Conservation (phyloP, 2,888 invertebrate species). For the Craniophora ligustri region DNA sequence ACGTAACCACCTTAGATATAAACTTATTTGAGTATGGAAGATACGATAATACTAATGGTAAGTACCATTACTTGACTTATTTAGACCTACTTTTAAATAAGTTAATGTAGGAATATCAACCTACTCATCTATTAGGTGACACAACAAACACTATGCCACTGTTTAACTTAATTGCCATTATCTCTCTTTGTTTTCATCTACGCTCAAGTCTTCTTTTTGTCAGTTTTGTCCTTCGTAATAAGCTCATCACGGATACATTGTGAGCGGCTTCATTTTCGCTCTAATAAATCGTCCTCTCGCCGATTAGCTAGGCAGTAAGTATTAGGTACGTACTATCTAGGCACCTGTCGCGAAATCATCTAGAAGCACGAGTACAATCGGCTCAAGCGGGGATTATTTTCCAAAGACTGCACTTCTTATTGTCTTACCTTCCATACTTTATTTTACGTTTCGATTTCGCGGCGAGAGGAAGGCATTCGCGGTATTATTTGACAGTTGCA, state of each 20-base stretch:
- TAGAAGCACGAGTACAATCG: constrained; percentile 53
- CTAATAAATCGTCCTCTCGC: constrained; percentile 71
- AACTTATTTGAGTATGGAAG: too few relatives aligned
- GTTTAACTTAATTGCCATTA: too few relatives aligned
- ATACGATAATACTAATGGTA: too few relatives aligned
- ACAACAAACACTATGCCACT: too few relatives aligned
- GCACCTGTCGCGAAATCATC: constrained; percentile 65
- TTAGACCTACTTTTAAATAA: too few relatives aligned
- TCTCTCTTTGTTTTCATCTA: not conserved
- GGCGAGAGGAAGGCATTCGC: constrained; percentile 76
- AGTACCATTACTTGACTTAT: too few relatives aligned
- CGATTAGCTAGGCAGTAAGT: constrained; percentile 26
- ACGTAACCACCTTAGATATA: too few relatives aligned
- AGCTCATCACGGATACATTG: constrained; percentile 37
- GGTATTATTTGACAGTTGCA: constrained; percentile 65
- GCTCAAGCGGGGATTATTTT: constrained; percentile 82
- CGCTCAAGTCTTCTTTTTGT: constrained; percentile 10
- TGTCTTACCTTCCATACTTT: constrained; percentile 77
- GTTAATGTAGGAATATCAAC: too few relatives aligned
- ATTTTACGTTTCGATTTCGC: constrained; percentile 77
- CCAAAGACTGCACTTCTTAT: constrained; percentile 81
- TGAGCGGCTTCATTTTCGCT: constrained; percentile 67
- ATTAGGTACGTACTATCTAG: constrained; percentile 43
- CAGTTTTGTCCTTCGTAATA: constrained; percentile 28
- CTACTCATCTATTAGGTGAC: too few relatives aligned